Percentiles rank a stretch among this genome's conserved stretches.
phyloP scores from a whole-genome alignment of 2,113 vertebrate species.

The Pedetes capensis region DNA sequence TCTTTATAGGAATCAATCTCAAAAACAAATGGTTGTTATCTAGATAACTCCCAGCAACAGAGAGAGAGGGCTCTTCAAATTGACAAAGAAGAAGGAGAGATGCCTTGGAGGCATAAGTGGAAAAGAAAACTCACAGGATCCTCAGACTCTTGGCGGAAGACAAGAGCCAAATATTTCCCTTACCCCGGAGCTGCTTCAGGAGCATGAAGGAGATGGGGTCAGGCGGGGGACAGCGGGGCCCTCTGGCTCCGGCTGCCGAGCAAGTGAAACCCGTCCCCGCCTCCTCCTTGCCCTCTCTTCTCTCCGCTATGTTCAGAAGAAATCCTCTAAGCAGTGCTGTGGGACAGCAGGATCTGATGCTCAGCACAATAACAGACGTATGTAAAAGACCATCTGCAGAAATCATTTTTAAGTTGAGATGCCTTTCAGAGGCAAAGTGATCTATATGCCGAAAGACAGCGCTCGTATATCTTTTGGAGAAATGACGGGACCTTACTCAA shows the following conservation, averaged over 20 bases:
- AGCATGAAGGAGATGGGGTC: background rate
- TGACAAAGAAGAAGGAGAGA: background rate
- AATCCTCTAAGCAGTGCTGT: slow-evolving; percentile 5
- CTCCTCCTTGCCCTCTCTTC: background rate
- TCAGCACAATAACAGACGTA: slow-evolving; percentile 34
- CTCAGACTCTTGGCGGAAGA: background rate
- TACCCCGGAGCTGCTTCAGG: background rate
- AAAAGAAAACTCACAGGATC: background rate
- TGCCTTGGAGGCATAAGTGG: background rate
- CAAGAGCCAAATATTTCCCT: background rate
- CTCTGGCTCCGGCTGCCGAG: background rate
- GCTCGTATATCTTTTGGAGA: background rate
- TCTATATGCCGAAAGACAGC: background rate
- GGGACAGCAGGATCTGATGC: slow-evolving; percentile 8
- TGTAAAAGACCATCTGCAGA: background rate
- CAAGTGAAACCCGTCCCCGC: background rate
- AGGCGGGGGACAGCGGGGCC: background rate
- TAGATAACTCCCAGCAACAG: background rate
- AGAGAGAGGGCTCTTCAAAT: slow-evolving; percentile 26
- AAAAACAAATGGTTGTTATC: slow-evolving; percentile 55
- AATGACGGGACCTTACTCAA: slow-evolving; percentile 54
- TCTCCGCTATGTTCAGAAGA: slow-evolving; percentile 53
- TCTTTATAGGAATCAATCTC: slow-evolving; percentile 27
- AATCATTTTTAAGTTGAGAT: slow-evolving; percentile 35
- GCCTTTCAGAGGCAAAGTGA: slow-evolving; percentile 39